Conservation (phyloP, 2,113 vertebrate species). For the Emydura subglobosa region DNA sequence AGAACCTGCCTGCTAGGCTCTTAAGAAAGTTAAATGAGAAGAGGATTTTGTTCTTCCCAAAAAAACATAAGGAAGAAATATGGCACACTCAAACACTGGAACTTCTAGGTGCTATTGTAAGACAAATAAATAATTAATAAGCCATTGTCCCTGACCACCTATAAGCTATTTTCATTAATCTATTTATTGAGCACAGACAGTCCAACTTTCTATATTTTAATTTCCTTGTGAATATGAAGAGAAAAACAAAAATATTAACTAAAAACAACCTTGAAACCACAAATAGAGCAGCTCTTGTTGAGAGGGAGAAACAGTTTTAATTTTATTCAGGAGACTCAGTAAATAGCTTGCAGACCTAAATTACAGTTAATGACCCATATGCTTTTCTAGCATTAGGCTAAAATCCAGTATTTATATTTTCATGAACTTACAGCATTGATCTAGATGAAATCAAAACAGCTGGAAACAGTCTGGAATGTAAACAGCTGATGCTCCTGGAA, state of each 20-base stretch:
- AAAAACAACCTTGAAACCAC: neutral
- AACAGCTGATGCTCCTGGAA: conserved; percentile 34
- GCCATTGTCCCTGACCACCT: neutral
- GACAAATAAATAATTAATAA: neutral
- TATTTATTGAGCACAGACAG: neutral
- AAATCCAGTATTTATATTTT: conserved; percentile 58
- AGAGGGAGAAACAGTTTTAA: neutral
- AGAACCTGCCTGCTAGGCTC: neutral
- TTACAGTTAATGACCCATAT: conserved; percentile 55
- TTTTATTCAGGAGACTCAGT: conserved; percentile 1
- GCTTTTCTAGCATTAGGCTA: conserved; percentile 6
- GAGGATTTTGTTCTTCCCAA: neutral
- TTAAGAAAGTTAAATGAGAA: neutral
- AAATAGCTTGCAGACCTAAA: conserved; percentile 46
- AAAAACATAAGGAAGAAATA: neutral
- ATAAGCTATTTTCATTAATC: neutral
- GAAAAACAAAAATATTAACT: neutral
- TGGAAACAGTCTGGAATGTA: neutral
- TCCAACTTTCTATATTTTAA: neutral
- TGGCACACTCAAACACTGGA: neutral
- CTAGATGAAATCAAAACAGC: neutral
- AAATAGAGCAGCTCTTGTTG: neutral
- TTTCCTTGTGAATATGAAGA: neutral
- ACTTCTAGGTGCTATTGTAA: neutral
- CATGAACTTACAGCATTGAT: neutral